Evolutionary conservation across 2,797 vertebrate species (phyloP), one percentile per base, ranked within the genome.

Genomic region (Limosa lapponica): DNA sequence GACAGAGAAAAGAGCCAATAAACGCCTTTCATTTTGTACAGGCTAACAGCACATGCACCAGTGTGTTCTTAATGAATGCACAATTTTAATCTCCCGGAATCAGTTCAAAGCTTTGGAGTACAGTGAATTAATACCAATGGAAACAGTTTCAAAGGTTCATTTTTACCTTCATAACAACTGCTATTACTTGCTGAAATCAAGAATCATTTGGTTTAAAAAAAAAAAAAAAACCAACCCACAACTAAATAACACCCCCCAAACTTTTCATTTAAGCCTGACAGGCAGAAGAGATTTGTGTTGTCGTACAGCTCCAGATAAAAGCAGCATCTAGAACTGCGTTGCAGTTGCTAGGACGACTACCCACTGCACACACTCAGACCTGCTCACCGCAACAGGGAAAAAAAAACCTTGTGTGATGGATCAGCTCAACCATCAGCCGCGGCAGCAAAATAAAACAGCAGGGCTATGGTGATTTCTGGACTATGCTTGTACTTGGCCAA

Each of bases 281-380:
- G 57, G 59, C 72, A 92, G 73, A 78, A 87, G 49, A 83, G 69
- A 67, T 93, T 81, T 67, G 65, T 81, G 69, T 7, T 81, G 55
- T 57, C 30, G 10, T 54, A 37, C 6, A 82, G 73, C 46, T 65
- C 23, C 61, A 93, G 77, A 95, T 78, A 92, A 90, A 95, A 92
- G 49, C 90, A 90, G 25, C 49, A 82, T 73, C 86, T 71, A 92
- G 93, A 93, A 52, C 77, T 49, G 66, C 4, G 7, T 67, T 90
- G 88, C 95, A 89, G 96, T 89, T 93, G 86, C 95, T 62, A 92
- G 80, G 94, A 94, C 16, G 0, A 96, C 89, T 92, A 93, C 70
- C 73, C 83, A 74, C 69, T 86, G 83, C 69, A 71, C 83, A 55
- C 48, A 30, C 55, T 61, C 75, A 84, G 81, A 39, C 23, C 52